Evolutionary conservation across 2,113 vertebrate genomes (phyloP).

Genomic region (Oxyruncus cristatus): DNA sequence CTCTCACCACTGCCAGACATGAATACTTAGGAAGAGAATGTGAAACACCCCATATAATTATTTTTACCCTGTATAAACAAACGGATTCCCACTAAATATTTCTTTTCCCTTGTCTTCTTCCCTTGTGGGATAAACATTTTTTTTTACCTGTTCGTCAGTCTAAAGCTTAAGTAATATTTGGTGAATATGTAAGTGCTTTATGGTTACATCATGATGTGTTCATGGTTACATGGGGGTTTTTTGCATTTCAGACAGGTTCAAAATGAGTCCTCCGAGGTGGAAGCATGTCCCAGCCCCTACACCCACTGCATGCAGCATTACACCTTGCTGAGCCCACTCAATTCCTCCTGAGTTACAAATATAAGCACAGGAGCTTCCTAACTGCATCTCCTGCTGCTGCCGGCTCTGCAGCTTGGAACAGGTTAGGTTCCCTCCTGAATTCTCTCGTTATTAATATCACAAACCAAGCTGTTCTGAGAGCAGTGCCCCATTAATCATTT

Average conservation of each 20-base stretch:
- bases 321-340: not conserved
- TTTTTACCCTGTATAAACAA: not conserved
- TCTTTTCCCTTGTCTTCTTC: not conserved
- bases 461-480: constrained; percentile 26
- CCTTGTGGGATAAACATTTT: not conserved
- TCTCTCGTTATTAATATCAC: constrained; percentile 57
- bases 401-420: not conserved
- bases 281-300: not conserved
- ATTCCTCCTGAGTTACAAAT: not conserved
- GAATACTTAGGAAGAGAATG: not conserved
- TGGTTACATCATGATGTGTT: not conserved
- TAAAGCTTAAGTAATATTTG: not conserved
- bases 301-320: not conserved
- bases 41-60: not conserved
- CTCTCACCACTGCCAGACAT: not conserved
- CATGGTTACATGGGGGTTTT: not conserved
- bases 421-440: constrained; percentile 47
- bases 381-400: not conserved
- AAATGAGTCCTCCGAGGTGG: not conserved
- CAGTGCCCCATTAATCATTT: constrained; percentile 49
- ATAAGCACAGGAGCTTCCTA: not conserved
- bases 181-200: not conserved
- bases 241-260: not conserved
- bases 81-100: not conserved
- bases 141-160: not conserved